phyloP scores from a whole-genome alignment of 2,113 vertebrate species.

The Synchiropus splendidus region DNA sequence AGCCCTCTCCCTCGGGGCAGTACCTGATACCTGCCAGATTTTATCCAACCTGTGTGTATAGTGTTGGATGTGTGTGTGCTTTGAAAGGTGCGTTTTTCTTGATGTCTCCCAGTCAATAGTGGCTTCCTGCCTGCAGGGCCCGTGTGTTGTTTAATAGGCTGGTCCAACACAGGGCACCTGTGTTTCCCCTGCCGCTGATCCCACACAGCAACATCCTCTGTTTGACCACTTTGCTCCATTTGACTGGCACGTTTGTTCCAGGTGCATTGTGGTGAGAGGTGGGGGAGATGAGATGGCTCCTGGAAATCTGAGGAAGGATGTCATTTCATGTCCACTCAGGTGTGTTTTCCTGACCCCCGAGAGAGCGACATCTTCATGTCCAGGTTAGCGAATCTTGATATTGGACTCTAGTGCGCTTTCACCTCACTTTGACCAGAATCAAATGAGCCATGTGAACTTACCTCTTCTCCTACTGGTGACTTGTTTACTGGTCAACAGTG shows the following conservation, averaged over 20 bases:
- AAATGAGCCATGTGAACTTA: too few relatives aligned
- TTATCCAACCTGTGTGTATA: conserved; percentile 34
- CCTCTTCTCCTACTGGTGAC: too few relatives aligned
- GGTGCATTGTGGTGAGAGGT: conserved; percentile 33
- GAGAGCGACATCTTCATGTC: background rate
- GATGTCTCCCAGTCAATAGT: conserved; percentile 65
- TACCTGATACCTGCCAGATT: conserved; percentile 65
- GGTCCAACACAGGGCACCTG: conserved; percentile 58
- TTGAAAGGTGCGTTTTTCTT: conserved; percentile 65
- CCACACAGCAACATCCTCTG: conserved; percentile 48
- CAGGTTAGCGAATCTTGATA: too few relatives aligned
- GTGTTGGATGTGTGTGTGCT: conserved; percentile 32
- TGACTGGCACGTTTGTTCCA: conserved; percentile 57
- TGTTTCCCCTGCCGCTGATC: conserved; percentile 34
- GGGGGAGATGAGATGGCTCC: conserved; percentile 41
- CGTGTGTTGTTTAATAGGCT: conserved; percentile 58
- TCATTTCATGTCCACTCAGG: conserved; percentile 41
- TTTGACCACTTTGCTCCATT: conserved; percentile 44
- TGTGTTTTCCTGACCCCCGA: conserved; percentile 7
- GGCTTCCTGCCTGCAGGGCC: conserved; percentile 64
- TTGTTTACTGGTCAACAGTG: too few relatives aligned
- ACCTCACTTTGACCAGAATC: too few relatives aligned
- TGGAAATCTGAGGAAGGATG: conserved; percentile 45
- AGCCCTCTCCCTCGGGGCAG: conserved; percentile 53
- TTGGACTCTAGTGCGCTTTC: too few relatives aligned